Evolutionary conservation across 1,140 invertebrate species (phyloP), one percentile per base, ranked within the genome.

Genomic region (Monomorium pharaonis): DNA sequence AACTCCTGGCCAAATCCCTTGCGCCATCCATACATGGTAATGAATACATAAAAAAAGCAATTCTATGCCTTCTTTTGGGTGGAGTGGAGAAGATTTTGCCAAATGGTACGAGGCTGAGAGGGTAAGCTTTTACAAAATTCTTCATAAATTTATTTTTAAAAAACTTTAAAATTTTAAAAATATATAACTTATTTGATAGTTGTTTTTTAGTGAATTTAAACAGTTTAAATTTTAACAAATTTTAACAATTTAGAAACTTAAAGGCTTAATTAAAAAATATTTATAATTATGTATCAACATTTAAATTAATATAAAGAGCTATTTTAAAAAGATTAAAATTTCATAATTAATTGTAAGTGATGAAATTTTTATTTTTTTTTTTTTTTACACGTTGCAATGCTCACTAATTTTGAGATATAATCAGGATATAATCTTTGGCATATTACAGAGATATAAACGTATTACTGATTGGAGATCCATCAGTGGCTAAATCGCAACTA

Each of bases 21-120:
- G 99, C 99, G 0, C 99, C 99, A 0, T 99, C 99, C 6, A 99
- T 99, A 93, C 98, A 99, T 94, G 99, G 99, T 0, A 98, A 99
- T 94, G 97, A 98, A 30, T 99, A 98, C 92, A 98, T 99, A 5
- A 99, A 99, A 94, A 98, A 98, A 93, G 99, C 99, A 2, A 98
- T 99, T 86, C 95, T 99, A 0, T 99, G 99, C 93, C 96, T 99
- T 89, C 94, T 99, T 27, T 95, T 99, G 0, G 99, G 99, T 27
- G 99, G 99, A 0, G 97, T 98, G 76, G 99, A 99, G 95, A 99
- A 99, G 95, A 95, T 98, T 49, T 95, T 99, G 47, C 97, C 97
- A 1, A 99, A 99, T 96, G 99, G 99, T 33, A 99, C 99, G 0
- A 96, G 99, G 74, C 96, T 99, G 0, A 97, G 99, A 96, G 99